phyloP scores from a whole-genome alignment of 2,113 vertebrate genomes.

The Cygnus atratus region DNA sequence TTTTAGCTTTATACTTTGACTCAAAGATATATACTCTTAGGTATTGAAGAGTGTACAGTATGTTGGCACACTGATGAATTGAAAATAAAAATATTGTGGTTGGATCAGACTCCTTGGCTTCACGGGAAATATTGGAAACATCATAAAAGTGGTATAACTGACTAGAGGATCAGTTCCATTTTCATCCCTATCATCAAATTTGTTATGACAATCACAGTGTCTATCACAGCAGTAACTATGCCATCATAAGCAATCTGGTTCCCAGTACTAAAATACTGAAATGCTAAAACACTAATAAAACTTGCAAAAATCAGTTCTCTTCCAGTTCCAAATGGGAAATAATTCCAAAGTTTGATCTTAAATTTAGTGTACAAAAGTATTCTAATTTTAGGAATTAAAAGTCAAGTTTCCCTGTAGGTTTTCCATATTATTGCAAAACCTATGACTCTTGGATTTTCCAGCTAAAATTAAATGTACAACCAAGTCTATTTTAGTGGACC shows the following conservation, averaged over 20 bases:
- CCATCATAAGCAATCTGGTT: slow-evolving; percentile 3
- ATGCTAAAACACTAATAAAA: neutral
- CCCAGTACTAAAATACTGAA: slow-evolving; percentile 27
- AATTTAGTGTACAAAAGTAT: neutral
- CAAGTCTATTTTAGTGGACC: neutral
- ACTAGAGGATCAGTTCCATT: slow-evolving; percentile 30
- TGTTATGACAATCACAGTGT: slow-evolving; percentile 24
- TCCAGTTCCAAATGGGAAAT: slow-evolving; percentile 2
- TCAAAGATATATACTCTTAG: slow-evolving; percentile 24
- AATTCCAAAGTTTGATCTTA: neutral
- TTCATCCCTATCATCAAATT: slow-evolving; percentile 30
- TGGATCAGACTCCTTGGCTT: slow-evolving; percentile 37
- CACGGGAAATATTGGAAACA: neutral
- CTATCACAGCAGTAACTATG: neutral
- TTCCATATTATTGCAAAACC: neutral
- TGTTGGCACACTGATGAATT: slow-evolving; percentile 52
- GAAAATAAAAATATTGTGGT: slow-evolving; percentile 49
- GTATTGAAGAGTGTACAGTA: slow-evolving; percentile 4
- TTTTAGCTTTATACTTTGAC: slow-evolving; percentile 54
- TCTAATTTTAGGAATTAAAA: neutral
- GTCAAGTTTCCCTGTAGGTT: neutral
- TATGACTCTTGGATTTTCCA: neutral
- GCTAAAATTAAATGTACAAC: neutral
- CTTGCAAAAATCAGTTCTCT: neutral
- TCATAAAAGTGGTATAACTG: slow-evolving; percentile 1